Conservation (phyloP, 1,140 invertebrate genomes). For the Hesperophylax magnus region DNA sequence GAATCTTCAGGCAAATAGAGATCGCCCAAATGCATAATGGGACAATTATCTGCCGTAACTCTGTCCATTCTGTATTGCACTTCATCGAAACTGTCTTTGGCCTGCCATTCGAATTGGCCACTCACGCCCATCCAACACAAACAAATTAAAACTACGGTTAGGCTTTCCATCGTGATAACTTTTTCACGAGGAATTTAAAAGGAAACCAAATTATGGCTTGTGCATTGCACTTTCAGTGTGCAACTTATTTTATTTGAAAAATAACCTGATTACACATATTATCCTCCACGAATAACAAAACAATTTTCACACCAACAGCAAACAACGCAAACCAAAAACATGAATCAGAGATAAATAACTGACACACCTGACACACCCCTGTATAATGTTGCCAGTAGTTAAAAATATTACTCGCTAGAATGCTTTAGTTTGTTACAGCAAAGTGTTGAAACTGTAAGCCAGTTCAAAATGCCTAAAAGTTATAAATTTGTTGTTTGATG, state of each 20-base stretch:
- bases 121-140: constrained; percentile 73
- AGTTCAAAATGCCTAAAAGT: no score
- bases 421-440: no score
- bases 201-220: neutral
- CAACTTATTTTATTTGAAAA: neutral
- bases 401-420: no score
- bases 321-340: constrained; percentile 24
- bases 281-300: neutral
- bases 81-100: constrained; percentile 90
- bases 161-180: constrained; percentile 19
- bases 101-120: constrained; percentile 92
- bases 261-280: neutral
- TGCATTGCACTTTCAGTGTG: constrained; percentile 1
- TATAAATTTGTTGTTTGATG: no score
- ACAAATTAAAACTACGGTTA: constrained; percentile 15
- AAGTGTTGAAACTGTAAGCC: no score
- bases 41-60: constrained; percentile 89
- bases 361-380: constrained; percentile 35
- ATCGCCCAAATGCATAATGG: constrained; percentile 86
- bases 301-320: neutral
- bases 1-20: constrained; percentile 87
- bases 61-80: constrained; percentile 85
- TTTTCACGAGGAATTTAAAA: constrained; percentile 6
- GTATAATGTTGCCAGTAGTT: constrained; percentile 4
- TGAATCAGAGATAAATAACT: neutral